Percentiles rank a stretch among this genome's conserved stretches.
phyloP scores from a whole-genome alignment of 37 sponge, comb jelly and placozoan genomes.

The Hexactinellida sp. region DNA sequence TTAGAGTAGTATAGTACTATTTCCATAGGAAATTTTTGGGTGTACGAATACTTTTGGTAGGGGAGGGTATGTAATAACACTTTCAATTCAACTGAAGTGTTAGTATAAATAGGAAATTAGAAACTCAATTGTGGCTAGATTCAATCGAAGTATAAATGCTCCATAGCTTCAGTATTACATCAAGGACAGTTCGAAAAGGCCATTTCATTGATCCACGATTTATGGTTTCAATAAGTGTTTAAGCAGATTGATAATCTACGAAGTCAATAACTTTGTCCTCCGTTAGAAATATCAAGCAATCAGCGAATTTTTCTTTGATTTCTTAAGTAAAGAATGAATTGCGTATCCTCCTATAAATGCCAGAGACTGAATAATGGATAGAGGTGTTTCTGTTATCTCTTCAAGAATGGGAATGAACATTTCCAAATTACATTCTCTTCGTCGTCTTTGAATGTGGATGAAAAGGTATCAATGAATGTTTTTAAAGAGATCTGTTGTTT shows the following conservation, averaged over 20 bases:
- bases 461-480: background rate
- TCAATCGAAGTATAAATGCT: background rate
- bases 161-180: background rate
- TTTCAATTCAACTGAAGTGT: no score
- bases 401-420: background rate
- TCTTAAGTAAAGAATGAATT: background rate
- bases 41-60: no score
- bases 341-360: background rate
- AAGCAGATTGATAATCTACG: background rate
- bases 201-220: conserved; percentile 12
- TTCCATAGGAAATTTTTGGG: no score
- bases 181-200: background rate
- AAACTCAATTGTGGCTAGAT: no score
- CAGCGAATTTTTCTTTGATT: background rate
- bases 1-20: no score
- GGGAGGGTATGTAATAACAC: no score
- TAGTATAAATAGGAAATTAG: no score
- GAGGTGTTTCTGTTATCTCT: background rate
- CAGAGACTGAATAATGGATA: background rate
- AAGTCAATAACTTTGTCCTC: conserved; percentile 17
- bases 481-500: background rate
- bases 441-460: background rate
- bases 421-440: background rate
- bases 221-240: background rate
- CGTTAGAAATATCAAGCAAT: background rate